A percentile compares a stretch with the other conserved stretches of the same genome.
Evolutionary conservation across 64 coral and sea anemone species (phyloP).

Genomic region (Montipora foliosa): DNA sequence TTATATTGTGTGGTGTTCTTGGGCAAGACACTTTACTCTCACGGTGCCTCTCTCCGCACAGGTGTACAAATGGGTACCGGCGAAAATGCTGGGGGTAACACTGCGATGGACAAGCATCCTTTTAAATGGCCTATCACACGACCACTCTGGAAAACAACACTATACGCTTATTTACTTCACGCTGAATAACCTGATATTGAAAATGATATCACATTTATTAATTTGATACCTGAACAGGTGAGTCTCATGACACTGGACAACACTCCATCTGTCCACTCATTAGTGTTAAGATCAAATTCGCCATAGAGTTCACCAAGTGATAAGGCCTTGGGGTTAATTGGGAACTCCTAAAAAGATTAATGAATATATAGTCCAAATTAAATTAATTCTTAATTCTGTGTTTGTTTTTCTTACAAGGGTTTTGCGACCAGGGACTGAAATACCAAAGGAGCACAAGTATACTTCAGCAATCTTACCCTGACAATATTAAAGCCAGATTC

Average conservation of each 20-base stretch:
- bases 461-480: constrained; percentile 56
- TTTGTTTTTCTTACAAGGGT: neutral
- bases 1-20: too few relatives aligned
- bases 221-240: constrained; percentile 87
- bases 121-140: too few relatives aligned
- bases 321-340: constrained; percentile 94
- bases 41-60: too few relatives aligned
- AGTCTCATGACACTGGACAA: constrained; percentile 97
- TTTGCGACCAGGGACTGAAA: neutral
- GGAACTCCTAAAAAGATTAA: constrained; percentile 82
- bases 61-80: too few relatives aligned
- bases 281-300: constrained; percentile 98
- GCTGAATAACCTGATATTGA: too few relatives aligned
- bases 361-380: neutral
- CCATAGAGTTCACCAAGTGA: constrained; percentile 99
- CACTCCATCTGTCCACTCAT: constrained; percentile 99
- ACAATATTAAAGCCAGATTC: constrained; percentile 92
- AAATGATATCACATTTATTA: neutral
- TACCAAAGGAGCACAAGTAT: neutral
- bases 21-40: too few relatives aligned
- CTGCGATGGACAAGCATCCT: too few relatives aligned
- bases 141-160: too few relatives aligned
- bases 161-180: too few relatives aligned
- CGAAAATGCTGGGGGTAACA: too few relatives aligned
- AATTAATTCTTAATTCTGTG: neutral